Percentiles rank a stretch among this genome's conserved stretches.
These are phyloP conservation scores for Tragelaphus strepsiceros DNA, from an alignment of 2,113 vertebrate species.

Conservation along the genomic window DNA sequence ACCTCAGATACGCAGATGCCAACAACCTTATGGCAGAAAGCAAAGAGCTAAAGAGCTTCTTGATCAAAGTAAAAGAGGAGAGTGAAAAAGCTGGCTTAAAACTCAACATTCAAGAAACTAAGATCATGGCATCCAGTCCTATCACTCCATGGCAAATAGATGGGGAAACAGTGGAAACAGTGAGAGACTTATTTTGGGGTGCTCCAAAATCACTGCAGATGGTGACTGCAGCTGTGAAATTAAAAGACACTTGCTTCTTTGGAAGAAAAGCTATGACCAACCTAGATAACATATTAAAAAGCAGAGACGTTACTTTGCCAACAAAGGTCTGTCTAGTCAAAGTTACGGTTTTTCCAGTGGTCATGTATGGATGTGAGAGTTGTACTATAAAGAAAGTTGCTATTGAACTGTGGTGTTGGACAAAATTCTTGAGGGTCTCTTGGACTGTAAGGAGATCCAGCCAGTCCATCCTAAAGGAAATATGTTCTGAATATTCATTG, in stretches of 20 bases:
- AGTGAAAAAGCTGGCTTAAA: background rate
- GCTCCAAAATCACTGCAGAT: background rate
- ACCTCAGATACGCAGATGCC: background rate
- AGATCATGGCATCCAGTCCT: background rate
- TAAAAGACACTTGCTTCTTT: background rate
- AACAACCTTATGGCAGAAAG: background rate
- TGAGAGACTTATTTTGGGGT: background rate
- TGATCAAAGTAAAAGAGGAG: background rate
- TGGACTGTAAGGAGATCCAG: background rate
- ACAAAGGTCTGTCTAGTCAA: background rate
- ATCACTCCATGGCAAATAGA: background rate
- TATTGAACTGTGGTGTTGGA: background rate
- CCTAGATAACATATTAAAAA: background rate
- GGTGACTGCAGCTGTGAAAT: background rate
- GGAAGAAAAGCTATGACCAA: background rate
- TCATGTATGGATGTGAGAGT: background rate
- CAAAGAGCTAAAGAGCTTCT: background rate
- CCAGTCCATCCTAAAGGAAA: background rate
- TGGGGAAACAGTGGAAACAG: background rate
- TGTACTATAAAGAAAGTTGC: background rate
- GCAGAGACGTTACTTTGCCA: background rate
- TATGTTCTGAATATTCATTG: background rate
- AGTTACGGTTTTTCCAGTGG: background rate
- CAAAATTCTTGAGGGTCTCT: background rate
- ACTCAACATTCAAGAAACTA: background rate